Evolutionary conservation across 2,888 invertebrate species (phyloP).

Genomic region (Yponomeuta malinellus): DNA sequence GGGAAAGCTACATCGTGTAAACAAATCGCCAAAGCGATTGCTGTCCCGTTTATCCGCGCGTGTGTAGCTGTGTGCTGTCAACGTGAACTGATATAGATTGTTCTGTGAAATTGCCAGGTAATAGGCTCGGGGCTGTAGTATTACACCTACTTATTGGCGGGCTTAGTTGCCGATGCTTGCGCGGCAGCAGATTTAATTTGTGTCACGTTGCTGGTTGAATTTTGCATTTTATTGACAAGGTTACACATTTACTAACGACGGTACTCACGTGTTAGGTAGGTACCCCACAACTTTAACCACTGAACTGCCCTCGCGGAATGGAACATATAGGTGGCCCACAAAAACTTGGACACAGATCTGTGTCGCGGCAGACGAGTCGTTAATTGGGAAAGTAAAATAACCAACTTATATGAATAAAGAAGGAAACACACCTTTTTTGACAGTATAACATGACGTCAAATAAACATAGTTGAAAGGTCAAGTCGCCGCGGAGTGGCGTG

Average conservation of each 20-base stretch:
- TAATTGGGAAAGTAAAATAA: too few species aligned
- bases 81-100: constrained; percentile 67
- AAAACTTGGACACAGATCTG: too few species aligned
- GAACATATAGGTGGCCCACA: too few species aligned
- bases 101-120: constrained; percentile 76
- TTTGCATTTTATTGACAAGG: neutral
- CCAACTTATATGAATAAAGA: neutral
- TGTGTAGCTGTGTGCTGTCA: constrained; percentile 67
- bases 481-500: constrained; percentile 30
- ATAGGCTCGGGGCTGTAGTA: constrained; percentile 71
- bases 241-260: too few species aligned
- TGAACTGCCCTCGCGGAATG: too few species aligned
- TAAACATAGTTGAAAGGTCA: constrained; percentile 10
- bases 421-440: neutral
- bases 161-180: constrained; percentile 50
- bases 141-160: constrained; percentile 72
- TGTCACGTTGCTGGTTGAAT: constrained; percentile 34
- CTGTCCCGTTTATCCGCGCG: constrained; percentile 58
- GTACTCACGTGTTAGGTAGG: too few species aligned
- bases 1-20: constrained; percentile 75
- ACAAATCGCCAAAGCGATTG: constrained; percentile 65
- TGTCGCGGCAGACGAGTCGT: too few species aligned
- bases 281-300: too few species aligned
- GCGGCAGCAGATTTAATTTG: constrained; percentile 67
- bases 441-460: neutral